Evolutionary conservation across 2,888 invertebrate species (phyloP).

Genomic region (Diaprepes abbreviatus): DNA sequence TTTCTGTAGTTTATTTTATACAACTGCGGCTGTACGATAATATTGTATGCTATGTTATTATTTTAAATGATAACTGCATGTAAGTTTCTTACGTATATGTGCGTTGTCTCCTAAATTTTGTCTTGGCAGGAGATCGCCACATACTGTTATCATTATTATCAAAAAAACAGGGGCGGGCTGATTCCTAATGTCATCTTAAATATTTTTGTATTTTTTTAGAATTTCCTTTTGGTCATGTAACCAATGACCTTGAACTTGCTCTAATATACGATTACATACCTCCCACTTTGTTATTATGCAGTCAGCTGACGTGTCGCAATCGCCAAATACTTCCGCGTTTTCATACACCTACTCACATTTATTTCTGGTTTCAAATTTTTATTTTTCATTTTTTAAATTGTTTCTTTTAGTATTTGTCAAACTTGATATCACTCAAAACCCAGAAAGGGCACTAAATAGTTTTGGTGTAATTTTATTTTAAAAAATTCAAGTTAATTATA

Average conservation of each 20-base stretch:
- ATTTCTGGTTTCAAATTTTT: constrained; percentile 32
- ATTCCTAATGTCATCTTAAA: not conserved
- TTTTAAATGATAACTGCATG: too few relatives aligned
- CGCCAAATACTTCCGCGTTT: constrained; percentile 61
- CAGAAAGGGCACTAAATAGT: too few relatives aligned
- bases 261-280: constrained; percentile 63
- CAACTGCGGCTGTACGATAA: too few relatives aligned
- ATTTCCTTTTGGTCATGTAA: constrained; percentile 56
- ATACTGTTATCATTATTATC: constrained; percentile 30
- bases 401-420: not conserved
- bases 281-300: constrained; percentile 67
- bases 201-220: not conserved
- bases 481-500: too few relatives aligned
- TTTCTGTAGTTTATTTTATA: too few relatives aligned
- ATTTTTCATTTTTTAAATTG: constrained; percentile 13
- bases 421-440: not conserved
- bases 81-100: not conserved
- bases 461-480: too few relatives aligned
- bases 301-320: constrained; percentile 67
- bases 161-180: constrained; percentile 8
- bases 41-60: too few relatives aligned
- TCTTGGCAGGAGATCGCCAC: constrained; percentile 56
- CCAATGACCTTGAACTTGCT: constrained; percentile 65
- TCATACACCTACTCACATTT: constrained; percentile 52
- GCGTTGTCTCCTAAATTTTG: constrained; percentile 48